Percentiles rank a stretch among this genome's conserved stretches.
phyloP scores from a whole-genome alignment of 2,113 vertebrate species.

The Neodon shergylaensis region DNA sequence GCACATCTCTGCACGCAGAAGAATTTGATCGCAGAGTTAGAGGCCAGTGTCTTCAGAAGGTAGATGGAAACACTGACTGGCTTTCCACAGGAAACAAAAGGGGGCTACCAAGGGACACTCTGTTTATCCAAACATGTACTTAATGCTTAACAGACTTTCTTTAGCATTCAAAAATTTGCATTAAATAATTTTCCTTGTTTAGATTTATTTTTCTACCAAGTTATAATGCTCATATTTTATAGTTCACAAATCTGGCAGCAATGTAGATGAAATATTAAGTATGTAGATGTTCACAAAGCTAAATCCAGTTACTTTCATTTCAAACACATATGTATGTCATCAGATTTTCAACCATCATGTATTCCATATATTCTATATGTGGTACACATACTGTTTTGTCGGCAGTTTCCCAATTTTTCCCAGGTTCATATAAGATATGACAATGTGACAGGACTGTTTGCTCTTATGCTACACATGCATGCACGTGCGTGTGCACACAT shows the following conservation, averaged over 20 bases:
- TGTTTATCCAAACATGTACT: background rate
- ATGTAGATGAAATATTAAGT: background rate
- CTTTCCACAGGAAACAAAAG: background rate
- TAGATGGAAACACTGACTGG: background rate
- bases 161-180: background rate
- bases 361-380: background rate
- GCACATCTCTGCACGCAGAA: background rate
- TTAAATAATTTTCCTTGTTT: background rate
- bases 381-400: background rate
- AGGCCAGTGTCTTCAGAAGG: background rate
- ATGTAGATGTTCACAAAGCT: background rate
- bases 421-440: background rate
- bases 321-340: background rate
- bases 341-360: background rate
- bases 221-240: constrained; percentile 32
- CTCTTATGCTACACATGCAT: background rate
- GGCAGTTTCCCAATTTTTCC: background rate
- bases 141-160: background rate
- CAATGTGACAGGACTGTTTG: background rate
- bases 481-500: accelerated
- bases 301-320: background rate
- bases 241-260: background rate
- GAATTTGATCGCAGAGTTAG: background rate
- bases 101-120: background rate
- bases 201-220: background rate